Evolutionary conservation across 2,113 vertebrate genomes (phyloP), one percentile per base, ranked within the genome.

Genomic region (Pelmatolapia mariae): DNA sequence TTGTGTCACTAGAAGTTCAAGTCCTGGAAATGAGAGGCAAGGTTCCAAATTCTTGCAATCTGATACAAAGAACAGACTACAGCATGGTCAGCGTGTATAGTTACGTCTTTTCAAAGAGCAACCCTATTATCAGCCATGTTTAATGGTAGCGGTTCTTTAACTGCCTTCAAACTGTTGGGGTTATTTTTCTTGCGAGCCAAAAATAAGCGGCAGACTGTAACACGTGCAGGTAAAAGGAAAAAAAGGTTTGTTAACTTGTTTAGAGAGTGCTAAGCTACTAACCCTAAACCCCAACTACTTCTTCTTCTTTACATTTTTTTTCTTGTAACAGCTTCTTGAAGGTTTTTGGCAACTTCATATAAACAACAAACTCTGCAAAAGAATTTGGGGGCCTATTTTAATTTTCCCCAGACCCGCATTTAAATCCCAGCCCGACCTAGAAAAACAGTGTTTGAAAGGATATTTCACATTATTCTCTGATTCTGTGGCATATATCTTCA

Each of bases 401-500:
- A 91, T 86, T 88, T 86, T 82, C 88, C 89, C 88, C 80, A 81
- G 82, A 80, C 56, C 76, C 59, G 79, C 63, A 91, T 93, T 89
- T 89, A 31, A 94, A 89, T 90, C 89, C 83, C 80, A 83, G 63
- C 29, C 68, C 43, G 16, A 93, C 87, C 81, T 81, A 80, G 29
- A 86, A 92, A 91, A 92, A 91, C 85, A 93, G 50, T n/a, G 84
- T 50, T 79, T 78, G 50, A 31, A 82, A 87, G 87, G 66, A 91
- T 89, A 80, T 83, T 90, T 92, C 86, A 88, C 82, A 93, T 91
- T 80, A 93, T 88, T 91, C 71, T 57, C 66, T 76, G 47, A 90
- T 92, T 87, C 84, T 76, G 84, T 38, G 82, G 83, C 85, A 91
- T 92, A 84, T 29, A 83, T 94, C 90, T 93, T 94, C 94, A 92